These are phyloP conservation scores for Sebastes kiyomatsui DNA, from an alignment of 2,797 vertebrate species.

Conservation along the genomic window DNA sequence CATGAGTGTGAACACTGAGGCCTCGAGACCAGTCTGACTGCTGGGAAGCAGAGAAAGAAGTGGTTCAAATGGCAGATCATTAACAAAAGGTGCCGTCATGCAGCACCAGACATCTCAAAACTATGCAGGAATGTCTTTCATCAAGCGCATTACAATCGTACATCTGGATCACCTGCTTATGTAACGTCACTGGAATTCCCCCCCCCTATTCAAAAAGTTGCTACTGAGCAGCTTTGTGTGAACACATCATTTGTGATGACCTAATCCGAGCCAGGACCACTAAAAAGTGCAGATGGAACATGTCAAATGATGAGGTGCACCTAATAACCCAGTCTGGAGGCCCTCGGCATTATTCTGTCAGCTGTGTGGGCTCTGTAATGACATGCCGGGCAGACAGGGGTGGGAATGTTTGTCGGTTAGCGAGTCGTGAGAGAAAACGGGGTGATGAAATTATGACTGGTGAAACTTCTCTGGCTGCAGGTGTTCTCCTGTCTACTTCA, in stretches of 20 bases:
- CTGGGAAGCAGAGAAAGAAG: background rate
- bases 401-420: slow-evolving; percentile 30
- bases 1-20: background rate
- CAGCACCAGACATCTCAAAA: slow-evolving; percentile 35
- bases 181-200: slow-evolving; percentile 59
- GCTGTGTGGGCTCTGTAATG: slow-evolving; percentile 58
- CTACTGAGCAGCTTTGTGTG: slow-evolving; percentile 32
- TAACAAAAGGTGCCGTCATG: slow-evolving; percentile 33
- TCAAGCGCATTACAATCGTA: slow-evolving; percentile 11
- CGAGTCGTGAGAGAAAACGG: slow-evolving; percentile 19
- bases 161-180: slow-evolving; percentile 56
- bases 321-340: slow-evolving; percentile 57
- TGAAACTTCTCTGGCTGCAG: slow-evolving; percentile 4
- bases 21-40: background rate
- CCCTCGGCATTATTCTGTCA: slow-evolving; percentile 44
- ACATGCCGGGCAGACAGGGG: slow-evolving; percentile 38
- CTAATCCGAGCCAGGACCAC: slow-evolving; percentile 24
- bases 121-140: slow-evolving; percentile 70
- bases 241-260: slow-evolving; percentile 42
- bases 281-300: slow-evolving; percentile 42
- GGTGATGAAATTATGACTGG: slow-evolving; percentile 21
- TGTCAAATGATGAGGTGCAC: slow-evolving; percentile 23
- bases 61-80: slow-evolving; percentile 23
- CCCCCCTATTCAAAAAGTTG: background rate
- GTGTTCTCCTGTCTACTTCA: slow-evolving; percentile 22